A percentile compares a stretch with the other conserved stretches of the same genome.
Conservation (phyloP, 2,797 vertebrate genomes). For the Sebastes paucispinis region DNA sequence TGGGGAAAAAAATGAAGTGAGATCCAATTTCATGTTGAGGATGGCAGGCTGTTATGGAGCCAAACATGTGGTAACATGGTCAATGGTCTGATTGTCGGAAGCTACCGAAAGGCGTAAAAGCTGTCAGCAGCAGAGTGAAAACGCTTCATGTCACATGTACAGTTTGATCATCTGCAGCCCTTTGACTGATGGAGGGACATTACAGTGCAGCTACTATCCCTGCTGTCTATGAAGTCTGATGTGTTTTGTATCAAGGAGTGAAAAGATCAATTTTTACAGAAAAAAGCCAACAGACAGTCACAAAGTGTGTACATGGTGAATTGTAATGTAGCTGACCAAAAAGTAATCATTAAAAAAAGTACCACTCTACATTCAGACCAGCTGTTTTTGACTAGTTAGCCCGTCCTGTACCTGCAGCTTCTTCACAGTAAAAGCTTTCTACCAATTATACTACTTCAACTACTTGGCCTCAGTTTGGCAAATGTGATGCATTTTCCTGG, state of each 20-base stretch:
- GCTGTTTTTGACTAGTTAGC: background rate
- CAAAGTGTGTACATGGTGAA: background rate
- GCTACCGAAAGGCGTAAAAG: slow-evolving; percentile 22
- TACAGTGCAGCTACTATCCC: background rate
- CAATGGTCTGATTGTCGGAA: slow-evolving; percentile 17
- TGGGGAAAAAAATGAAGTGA: background rate
- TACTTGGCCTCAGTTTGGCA: background rate
- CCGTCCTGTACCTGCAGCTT: background rate
- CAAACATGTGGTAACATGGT: slow-evolving; percentile 1
- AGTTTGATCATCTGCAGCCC: slow-evolving; percentile 27
- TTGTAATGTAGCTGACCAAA: background rate
- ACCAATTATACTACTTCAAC: background rate
- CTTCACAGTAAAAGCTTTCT: background rate
- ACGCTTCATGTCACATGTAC: slow-evolving; percentile 7
- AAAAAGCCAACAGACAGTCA: background rate
- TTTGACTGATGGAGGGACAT: slow-evolving; percentile 28
- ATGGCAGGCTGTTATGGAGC: background rate
- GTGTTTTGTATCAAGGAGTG: slow-evolving; percentile 18
- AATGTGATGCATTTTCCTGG: background rate
- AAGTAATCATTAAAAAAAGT: background rate
- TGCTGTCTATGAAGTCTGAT: slow-evolving; percentile 7
- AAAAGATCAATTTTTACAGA: background rate
- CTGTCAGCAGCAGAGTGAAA: slow-evolving; percentile 42
- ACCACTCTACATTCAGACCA: background rate
- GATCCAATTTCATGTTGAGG: background rate